A percentile compares a stretch with the other conserved stretches of the same genome.
Conservation (phyloP, 1,140 invertebrate species). For the Temnothorax curvispinosus region DNA sequence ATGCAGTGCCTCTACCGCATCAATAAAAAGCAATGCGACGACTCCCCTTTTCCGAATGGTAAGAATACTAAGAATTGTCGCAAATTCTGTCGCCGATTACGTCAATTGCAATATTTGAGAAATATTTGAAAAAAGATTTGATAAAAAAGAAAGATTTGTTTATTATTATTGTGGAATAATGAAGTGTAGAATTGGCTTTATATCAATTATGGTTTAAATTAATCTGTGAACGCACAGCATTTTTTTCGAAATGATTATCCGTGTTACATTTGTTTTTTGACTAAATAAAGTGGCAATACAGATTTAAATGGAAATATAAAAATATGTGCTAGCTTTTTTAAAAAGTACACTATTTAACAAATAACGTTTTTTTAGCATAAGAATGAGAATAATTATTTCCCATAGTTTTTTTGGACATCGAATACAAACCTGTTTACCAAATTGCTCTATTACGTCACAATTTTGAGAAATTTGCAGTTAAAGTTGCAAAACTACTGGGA, state of each 20-base stretch:
- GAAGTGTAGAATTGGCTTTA: not conserved
- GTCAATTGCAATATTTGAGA: not conserved
- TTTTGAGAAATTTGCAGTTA: too few relatives aligned
- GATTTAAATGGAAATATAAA: too few relatives aligned
- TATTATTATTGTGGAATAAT: not conserved
- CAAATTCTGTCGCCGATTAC: not conserved
- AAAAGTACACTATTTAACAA: not conserved
- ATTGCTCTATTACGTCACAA: too few relatives aligned
- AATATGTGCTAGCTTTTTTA: not conserved
- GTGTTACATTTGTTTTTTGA: not conserved
- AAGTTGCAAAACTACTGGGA: too few relatives aligned
- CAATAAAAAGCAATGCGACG: conserved; percentile 67
- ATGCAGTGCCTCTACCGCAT: conserved; percentile 73
- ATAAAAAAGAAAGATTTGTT: not conserved
- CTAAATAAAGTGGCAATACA: not conserved
- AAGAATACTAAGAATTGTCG: conserved; percentile 34
- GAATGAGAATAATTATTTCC: too few relatives aligned
- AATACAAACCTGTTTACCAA: too few relatives aligned
- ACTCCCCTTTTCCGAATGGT: conserved; percentile 50
- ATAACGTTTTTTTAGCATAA: too few relatives aligned
- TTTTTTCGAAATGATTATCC: not conserved
- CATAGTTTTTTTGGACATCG: too few relatives aligned
- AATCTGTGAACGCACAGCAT: not conserved
- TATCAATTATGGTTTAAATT: not conserved
- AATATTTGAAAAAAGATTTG: not conserved